Evolutionary conservation across 2,113 vertebrate genomes (phyloP), one percentile per base, ranked within the genome.

Genomic region (Odontophorus gujanensis): DNA sequence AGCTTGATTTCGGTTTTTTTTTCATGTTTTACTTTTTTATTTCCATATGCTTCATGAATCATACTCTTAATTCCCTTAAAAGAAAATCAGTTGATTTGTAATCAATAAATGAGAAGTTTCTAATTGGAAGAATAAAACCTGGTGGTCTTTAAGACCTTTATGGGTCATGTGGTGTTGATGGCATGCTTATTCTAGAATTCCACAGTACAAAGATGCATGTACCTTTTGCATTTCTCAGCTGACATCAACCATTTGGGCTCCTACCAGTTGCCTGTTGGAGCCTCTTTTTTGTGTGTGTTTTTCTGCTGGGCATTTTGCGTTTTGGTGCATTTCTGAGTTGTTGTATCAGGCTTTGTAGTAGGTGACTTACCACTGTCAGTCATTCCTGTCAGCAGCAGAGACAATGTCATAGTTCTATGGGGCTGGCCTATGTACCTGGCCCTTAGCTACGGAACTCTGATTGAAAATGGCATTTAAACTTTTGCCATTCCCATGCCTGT

Each of bases 301-400:
- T 84, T 95, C 93, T 91, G 11, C 20, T 78, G 81, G 28, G 55
- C 55, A 40, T 79, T 91, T 82, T 90, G 58, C 51, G 32, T 81
- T 91, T 82, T 90, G 73, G 61, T 95, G 93, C 89, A 94, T 90
- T 92, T 65, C 74, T 91, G 84, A 51, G 74, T 95, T 95, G 95
- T 94, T 96, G 59, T 93, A 85, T 95, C 76, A 45, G 85, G 28
- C 26, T 2, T 79, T 95, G 45, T 97, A 97, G 93, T 90, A 90
- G 83, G 87, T 95, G 34, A 95, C 88, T 96, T 93, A 78, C 90
- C 86, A 80, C 87, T 96, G 95, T 96, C 93, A 66, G 32, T 90
- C 65, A 38, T 68, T 87, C 80, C 74, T 24, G 81, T 91, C 26
- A 26, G 63, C 45, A 76, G 57, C 50, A 77, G 71, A 97, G n/a